Percentiles rank a stretch among this genome's conserved stretches.
Evolutionary conservation across 2,888 invertebrate genomes (phyloP).

Genomic region (Heteromyza rotundicornis): DNA sequence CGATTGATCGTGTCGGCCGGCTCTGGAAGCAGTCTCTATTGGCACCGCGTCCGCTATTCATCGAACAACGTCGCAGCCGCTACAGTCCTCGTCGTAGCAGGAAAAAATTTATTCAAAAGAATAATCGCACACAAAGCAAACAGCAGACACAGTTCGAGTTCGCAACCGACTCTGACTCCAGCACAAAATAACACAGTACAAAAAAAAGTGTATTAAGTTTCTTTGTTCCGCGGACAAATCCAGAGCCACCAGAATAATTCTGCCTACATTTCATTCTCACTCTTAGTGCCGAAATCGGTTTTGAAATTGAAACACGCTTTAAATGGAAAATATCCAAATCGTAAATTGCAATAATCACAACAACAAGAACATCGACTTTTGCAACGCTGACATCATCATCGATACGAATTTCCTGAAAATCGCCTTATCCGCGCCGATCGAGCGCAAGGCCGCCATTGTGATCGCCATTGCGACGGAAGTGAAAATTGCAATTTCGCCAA

Average conservation of each 20-base stretch:
- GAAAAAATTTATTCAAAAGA: neutral
- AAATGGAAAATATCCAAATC: neutral
- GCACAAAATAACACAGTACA: neutral
- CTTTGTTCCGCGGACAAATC: slow-evolving; percentile 1
- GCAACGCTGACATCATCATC: slow-evolving; percentile 17
- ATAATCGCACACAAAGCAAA: neutral
- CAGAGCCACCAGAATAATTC: too few species aligned
- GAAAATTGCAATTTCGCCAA: neutral
- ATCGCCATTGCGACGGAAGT: neutral
- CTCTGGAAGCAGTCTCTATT: too few species aligned
- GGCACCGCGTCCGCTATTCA: too few species aligned
- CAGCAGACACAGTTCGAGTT: neutral
- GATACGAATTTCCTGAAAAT: neutral
- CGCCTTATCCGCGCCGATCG: neutral
- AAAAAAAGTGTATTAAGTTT: neutral
- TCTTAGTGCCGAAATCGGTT: too few species aligned
- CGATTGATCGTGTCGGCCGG: neutral
- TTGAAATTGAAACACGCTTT: neutral
- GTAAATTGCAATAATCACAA: neutral
- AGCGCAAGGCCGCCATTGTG: neutral
- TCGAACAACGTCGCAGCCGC: too few species aligned
- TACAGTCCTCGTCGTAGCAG: too few species aligned
- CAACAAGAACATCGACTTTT: neutral
- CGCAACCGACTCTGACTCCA: too few species aligned
- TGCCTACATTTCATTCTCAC: too few species aligned